phyloP scores from a whole-genome alignment of 1,140 invertebrate species.

The Drosophila pseudoananassae region DNA sequence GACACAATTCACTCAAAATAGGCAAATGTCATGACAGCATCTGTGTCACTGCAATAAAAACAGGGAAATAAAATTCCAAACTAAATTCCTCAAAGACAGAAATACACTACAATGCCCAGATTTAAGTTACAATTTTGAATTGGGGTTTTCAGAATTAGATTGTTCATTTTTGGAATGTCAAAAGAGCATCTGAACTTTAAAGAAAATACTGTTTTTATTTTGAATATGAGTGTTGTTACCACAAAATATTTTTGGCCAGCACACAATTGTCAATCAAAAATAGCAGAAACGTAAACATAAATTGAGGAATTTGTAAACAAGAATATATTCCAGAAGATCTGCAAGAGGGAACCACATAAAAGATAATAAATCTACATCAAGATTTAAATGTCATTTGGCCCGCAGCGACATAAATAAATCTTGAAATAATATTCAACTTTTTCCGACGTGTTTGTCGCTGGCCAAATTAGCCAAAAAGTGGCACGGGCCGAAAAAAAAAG shows the following conservation, averaged over 20 bases:
- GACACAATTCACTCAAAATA: slow-evolving; percentile 56
- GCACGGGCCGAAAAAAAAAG: slow-evolving; percentile 9
- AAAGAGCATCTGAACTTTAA: slow-evolving; percentile 4
- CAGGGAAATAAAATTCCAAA: slow-evolving; percentile 11
- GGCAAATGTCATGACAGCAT: slow-evolving; percentile 57
- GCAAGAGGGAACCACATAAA: slow-evolving; percentile 23
- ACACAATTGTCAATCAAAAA: slow-evolving; percentile 60
- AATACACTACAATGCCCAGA: not conserved
- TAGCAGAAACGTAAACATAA: slow-evolving; percentile 26
- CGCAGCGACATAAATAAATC: slow-evolving; percentile 53
- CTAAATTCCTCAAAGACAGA: not conserved
- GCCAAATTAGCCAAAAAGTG: slow-evolving; percentile 29
- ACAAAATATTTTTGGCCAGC: too few relatives aligned
- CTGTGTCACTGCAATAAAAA: slow-evolving; percentile 42
- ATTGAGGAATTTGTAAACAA: slow-evolving; percentile 50
- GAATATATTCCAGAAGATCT: slow-evolving; percentile 24
- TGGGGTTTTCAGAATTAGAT: too few relatives aligned
- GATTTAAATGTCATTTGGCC: slow-evolving; percentile 47
- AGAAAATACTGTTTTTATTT: slow-evolving; percentile 14
- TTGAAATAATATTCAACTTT: slow-evolving; percentile 17
- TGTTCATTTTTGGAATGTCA: not conserved
- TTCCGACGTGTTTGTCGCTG: not conserved
- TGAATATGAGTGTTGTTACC: slow-evolving; percentile 9
- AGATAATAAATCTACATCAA: slow-evolving; percentile 37
- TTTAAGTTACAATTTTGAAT: too few relatives aligned